Evolutionary conservation across 2,888 invertebrate genomes (phyloP).

Genomic region (Philonicus albiceps): DNA sequence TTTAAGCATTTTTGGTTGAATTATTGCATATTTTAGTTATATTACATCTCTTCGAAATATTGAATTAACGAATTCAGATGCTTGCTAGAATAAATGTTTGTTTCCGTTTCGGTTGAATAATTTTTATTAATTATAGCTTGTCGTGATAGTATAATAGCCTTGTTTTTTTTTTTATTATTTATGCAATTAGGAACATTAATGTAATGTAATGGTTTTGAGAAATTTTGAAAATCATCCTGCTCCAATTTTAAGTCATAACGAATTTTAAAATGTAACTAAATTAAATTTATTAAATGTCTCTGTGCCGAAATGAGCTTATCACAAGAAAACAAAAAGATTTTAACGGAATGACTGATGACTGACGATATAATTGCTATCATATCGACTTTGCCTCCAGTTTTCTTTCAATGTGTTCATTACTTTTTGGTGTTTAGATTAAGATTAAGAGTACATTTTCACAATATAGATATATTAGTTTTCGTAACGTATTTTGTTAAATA

Average conservation of each 20-base stretch:
- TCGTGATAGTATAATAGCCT: background rate
- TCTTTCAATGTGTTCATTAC: background rate
- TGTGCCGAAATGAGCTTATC: background rate
- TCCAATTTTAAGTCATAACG: background rate
- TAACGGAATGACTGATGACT: background rate
- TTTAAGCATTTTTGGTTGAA: background rate
- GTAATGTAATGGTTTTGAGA: background rate
- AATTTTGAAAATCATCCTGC: background rate
- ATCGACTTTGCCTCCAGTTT: background rate
- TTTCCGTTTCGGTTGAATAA: background rate
- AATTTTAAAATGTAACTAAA: background rate
- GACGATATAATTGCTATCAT: background rate
- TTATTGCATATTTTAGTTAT: background rate
- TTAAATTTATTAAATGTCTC: background rate
- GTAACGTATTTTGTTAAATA: background rate
- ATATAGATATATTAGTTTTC: background rate
- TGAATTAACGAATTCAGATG: background rate
- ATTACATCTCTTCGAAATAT: background rate
- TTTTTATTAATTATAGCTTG: background rate
- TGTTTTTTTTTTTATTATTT: background rate
- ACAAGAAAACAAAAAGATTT: background rate
- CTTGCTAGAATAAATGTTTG: background rate
- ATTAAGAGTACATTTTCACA: background rate
- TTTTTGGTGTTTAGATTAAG: background rate
- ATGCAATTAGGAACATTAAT: background rate